Evolutionary conservation across 2,797 vertebrate species (phyloP).

Genomic region (Eutrigla gurnardus): DNA sequence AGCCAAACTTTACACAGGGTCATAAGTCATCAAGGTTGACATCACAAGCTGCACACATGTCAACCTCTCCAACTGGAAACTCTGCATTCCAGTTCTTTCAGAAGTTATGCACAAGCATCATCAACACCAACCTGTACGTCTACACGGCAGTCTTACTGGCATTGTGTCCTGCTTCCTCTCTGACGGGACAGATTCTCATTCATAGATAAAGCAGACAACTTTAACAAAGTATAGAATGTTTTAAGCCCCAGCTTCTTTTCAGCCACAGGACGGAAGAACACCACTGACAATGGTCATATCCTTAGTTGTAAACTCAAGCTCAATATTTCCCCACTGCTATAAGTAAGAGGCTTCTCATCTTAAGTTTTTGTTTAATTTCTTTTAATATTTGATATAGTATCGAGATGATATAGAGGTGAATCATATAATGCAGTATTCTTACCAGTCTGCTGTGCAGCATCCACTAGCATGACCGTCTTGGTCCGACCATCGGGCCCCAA

Average conservation of each 20-base stretch:
- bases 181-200: slow-evolving; percentile 14
- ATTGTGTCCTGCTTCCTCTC: slow-evolving; percentile 34
- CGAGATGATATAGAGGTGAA: too few species aligned
- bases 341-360: neutral
- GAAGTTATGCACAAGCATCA: slow-evolving; percentile 11
- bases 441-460: slow-evolving; percentile 88
- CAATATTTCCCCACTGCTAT: neutral
- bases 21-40: neutral
- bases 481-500: slow-evolving; percentile 91
- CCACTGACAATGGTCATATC: neutral
- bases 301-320: too few species aligned
- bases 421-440: slow-evolving; percentile 5
- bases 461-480: slow-evolving; percentile 94
- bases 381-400: too few species aligned
- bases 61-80: slow-evolving; percentile 62
- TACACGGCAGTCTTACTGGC: slow-evolving; percentile 32
- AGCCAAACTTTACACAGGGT: slow-evolving; percentile 2
- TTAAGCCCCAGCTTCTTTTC: slow-evolving; percentile 10
- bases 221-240: slow-evolving; percentile 47
- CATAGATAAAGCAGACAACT: slow-evolving; percentile 2
- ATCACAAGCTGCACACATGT: slow-evolving; percentile 18
- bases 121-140: slow-evolving; percentile 43
- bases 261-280: slow-evolving; percentile 1
- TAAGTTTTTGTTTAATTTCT: neutral
- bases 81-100: slow-evolving; percentile 67